Evolutionary conservation across 2,113 vertebrate genomes (phyloP).

Genomic region (Scatophagus argus): DNA sequence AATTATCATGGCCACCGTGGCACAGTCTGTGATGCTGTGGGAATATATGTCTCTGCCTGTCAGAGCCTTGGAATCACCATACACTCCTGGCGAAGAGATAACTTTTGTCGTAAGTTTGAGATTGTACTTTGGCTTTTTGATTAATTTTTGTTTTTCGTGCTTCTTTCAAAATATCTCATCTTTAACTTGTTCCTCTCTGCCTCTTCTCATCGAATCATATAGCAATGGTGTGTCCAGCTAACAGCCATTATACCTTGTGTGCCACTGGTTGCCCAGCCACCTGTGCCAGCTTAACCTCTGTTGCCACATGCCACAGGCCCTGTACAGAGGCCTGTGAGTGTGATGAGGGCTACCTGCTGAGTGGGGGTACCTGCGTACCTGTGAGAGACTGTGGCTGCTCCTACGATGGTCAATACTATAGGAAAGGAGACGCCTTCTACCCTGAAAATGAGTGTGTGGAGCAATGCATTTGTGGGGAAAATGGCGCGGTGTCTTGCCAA

Average conservation of each 20-base stretch:
- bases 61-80: slow-evolving; percentile 69
- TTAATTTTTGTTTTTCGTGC: not conserved
- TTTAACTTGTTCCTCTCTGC: not conserved
- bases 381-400: slow-evolving; percentile 84
- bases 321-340: slow-evolving; percentile 87
- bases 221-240: slow-evolving; percentile 82
- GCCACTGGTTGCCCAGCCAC: slow-evolving; percentile 73
- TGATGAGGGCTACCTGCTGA: slow-evolving; percentile 78
- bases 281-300: slow-evolving; percentile 68
- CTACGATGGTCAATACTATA: slow-evolving; percentile 81
- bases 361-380: slow-evolving; percentile 81
- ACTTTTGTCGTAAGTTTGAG: slow-evolving; percentile 79
- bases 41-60: slow-evolving; percentile 71
- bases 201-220: slow-evolving; percentile 25
- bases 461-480: slow-evolving; percentile 76
- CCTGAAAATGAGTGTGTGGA: slow-evolving; percentile 61
- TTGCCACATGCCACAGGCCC: slow-evolving; percentile 59
- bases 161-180: not conserved
- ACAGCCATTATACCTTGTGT: slow-evolving; percentile 86
- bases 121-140: not conserved
- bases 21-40: slow-evolving; percentile 72
- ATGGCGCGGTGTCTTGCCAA: slow-evolving; percentile 69
- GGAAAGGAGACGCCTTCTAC: slow-evolving; percentile 76
- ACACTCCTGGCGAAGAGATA: slow-evolving; percentile 67
- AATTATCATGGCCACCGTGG: slow-evolving; percentile 59